Percentiles rank a stretch among this genome's conserved stretches.
Conservation (phyloP, 23 tunicate genomes). For the Trididemnum clinides region DNA sequence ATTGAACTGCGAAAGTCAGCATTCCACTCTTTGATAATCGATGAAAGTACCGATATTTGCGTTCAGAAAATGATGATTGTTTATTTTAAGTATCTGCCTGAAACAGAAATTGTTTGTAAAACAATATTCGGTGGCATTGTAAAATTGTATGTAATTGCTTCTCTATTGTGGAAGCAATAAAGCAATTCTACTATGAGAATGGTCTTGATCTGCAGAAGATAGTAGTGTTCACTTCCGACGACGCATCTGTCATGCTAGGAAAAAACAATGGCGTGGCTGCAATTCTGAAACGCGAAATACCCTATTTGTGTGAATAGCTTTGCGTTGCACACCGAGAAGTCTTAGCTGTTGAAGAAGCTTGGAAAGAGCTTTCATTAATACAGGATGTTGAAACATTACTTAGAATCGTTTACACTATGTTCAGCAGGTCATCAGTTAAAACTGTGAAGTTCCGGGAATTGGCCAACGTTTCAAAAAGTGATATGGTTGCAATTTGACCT, state of each 20-base stretch:
- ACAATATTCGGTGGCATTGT: constrained; percentile 26
- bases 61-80: constrained; percentile 1
- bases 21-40: not conserved
- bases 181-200: constrained; percentile 1
- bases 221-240: constrained; percentile 21
- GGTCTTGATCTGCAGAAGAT: constrained; percentile 16
- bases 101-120: not conserved
- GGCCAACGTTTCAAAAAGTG: too few relatives aligned
- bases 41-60: constrained; percentile 4
- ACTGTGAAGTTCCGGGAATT: too few relatives aligned
- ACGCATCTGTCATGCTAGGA: constrained; percentile 19
- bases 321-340: too few relatives aligned
- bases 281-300: too few relatives aligned
- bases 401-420: too few relatives aligned
- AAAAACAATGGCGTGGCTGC: constrained; percentile 26
- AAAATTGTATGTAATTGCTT: constrained; percentile 8
- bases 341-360: too few relatives aligned
- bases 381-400: too few relatives aligned
- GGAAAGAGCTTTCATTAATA: too few relatives aligned
- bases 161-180: constrained; percentile 7
- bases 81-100: not conserved
- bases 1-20: constrained; percentile 14
- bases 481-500: too few relatives aligned
- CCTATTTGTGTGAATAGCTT: too few relatives aligned
- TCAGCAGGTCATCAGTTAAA: too few relatives aligned